Evolutionary conservation across 2,113 vertebrate species (phyloP), one percentile per base, ranked within the genome.

Genomic region (Tragulus kanchil): DNA sequence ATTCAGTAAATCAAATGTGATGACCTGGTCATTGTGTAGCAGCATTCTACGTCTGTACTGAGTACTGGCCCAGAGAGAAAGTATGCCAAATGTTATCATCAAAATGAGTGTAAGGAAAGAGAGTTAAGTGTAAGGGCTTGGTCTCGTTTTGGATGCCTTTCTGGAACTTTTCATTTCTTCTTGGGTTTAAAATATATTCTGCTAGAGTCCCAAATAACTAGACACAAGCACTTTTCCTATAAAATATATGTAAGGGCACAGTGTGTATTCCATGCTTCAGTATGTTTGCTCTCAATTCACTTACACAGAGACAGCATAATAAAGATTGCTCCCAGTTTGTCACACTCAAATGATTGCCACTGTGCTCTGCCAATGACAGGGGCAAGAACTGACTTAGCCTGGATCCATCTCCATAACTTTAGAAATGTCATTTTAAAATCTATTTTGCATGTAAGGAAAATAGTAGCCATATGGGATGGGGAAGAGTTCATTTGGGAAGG

Each of bases 311-410:
- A 98, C 93, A 95, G 42, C 42, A 85, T 85, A 61, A 75, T 89
- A 96, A 97, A 98, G 98, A 86, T 99, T 99, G 98, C 98, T 99
- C 98, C 99, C 98, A 99, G 98, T 84, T n/a, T 96, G 71, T 92
- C 90, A 97, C 91, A 78, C 89, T 93, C 97, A 96, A 97, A 85
- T 69, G 89, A 25, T 67, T 25, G 73, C 50, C 52, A 90, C n/a
- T n/a, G 75, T 56, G n/a, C 42, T 65, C 71, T 3, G 9, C 71
- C 65, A 94, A 21, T 45, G 23, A 78, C 78, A 78, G n/a, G 65
- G 36, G 42, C 19, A 65, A 97, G 31, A 83, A 77, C 15, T 94
- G 71, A 16, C 54, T 90, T 45, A 83, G 14, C 64, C 62, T 36
- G 19, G 90, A 50, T 71, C 23, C 28, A 90, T 50, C 62, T 88